phyloP scores from a whole-genome alignment of 2,888 invertebrate genomes.

The Conus canariensis region DNA sequence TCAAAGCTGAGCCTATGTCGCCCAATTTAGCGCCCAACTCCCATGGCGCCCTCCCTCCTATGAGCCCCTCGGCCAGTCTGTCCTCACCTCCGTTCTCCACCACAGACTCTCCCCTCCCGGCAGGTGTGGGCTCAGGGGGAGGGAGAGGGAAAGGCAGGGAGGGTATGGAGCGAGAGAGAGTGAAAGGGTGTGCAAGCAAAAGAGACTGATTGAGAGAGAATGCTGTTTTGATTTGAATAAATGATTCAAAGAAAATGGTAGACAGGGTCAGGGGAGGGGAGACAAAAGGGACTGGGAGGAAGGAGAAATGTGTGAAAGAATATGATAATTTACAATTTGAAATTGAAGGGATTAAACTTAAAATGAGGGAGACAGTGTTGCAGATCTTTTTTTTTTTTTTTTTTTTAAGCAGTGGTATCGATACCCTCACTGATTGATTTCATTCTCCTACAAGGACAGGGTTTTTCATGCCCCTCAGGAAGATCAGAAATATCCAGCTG shows the following conservation, averaged over 20 bases:
- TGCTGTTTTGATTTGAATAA: neutral
- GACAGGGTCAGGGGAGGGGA: neutral
- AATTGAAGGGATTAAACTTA: too few relatives aligned
- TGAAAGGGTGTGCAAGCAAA: neutral
- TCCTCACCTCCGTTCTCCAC: slow-evolving; percentile 37
- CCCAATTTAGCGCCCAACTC: slow-evolving; percentile 40
- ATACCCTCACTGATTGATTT: too few relatives aligned
- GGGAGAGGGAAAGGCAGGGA: neutral
- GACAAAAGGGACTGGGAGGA: neutral
- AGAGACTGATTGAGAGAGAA: neutral
- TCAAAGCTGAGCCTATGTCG: slow-evolving; percentile 57
- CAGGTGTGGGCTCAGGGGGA: neutral
- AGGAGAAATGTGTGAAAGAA: neutral
- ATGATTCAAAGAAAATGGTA: neutral
- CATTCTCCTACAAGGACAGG: too few relatives aligned
- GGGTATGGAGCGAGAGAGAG: neutral
- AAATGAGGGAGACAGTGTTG: too few relatives aligned
- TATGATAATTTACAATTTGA: too few relatives aligned
- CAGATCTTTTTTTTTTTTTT: too few relatives aligned
- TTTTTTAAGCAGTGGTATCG: too few relatives aligned
- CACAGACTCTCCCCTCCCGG: neutral
- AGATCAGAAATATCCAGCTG: too few relatives aligned
- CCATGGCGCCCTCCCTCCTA: slow-evolving; percentile 20
- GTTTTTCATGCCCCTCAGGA: too few relatives aligned
- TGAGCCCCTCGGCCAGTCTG: slow-evolving; percentile 30